A percentile compares a stretch with the other conserved stretches of the same genome.
phyloP scores from a whole-genome alignment of 2,888 invertebrate genomes.

The Limnephilus lunatus region DNA sequence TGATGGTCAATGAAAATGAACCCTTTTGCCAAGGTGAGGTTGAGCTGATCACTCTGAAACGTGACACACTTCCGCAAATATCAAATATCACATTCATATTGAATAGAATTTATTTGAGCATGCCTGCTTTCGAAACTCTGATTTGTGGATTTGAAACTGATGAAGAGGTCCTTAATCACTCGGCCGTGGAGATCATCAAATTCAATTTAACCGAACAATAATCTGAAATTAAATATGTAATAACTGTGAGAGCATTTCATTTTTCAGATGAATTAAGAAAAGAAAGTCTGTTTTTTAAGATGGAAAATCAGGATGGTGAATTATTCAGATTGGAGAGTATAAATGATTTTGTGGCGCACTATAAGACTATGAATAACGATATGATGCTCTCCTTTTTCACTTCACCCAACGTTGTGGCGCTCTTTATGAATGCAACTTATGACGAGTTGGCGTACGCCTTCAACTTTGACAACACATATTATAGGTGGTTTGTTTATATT shows the following conservation, averaged over 20 bases:
- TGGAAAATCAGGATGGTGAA: neutral
- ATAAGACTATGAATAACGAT: too few relatives aligned
- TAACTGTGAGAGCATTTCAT: neutral
- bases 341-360: neutral
- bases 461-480: neutral
- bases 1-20: too few relatives aligned
- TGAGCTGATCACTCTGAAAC: neutral
- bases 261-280: constrained; percentile 17
- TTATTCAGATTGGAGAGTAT: neutral
- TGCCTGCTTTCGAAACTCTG: neutral
- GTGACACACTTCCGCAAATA: neutral
- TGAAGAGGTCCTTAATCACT: neutral
- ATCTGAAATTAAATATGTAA: neutral
- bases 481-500: neutral
- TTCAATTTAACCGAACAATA: neutral
- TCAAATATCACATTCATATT: neutral
- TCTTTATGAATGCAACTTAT: constrained; percentile 10
- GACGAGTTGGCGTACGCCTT: constrained; percentile 22
- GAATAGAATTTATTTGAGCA: neutral
- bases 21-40: neutral
- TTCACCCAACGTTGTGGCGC: neutral
- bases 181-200: neutral
- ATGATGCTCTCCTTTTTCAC: neutral
- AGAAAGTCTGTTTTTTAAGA: constrained; percentile 13
- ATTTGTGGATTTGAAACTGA: neutral